Percentiles rank a stretch among this genome's conserved stretches.
Conservation (phyloP, 2,797 vertebrate genomes). For the Rhabdomys pumilio region DNA sequence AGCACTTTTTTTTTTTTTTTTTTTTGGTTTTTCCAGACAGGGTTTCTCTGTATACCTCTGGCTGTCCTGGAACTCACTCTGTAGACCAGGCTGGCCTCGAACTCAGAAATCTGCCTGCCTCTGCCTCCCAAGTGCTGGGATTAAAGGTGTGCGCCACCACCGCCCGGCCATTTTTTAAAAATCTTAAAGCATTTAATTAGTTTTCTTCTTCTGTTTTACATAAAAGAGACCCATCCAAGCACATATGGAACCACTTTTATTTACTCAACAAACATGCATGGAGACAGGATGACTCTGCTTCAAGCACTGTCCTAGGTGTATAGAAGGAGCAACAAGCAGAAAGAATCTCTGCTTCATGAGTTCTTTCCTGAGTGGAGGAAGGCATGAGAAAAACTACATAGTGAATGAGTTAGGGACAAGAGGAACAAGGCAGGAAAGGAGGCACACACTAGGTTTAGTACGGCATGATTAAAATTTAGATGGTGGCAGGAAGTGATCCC, state of each 20-base stretch:
- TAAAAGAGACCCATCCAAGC: not conserved
- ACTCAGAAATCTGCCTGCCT: not conserved
- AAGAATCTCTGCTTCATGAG: slow-evolving; percentile 4
- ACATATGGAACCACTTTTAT: not conserved
- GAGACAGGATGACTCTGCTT: not conserved
- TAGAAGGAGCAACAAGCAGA: not conserved
- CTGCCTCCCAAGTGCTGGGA: not conserved
- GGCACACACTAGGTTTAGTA: not conserved
- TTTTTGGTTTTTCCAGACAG: not conserved
- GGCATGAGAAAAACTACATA: not conserved
- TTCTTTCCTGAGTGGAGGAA: slow-evolving; percentile 7
- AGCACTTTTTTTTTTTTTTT: not conserved
- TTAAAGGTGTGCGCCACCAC: not conserved
- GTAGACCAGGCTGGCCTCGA: not conserved
- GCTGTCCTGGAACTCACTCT: not conserved
- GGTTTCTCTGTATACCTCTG: not conserved
- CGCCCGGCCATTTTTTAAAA: not conserved
- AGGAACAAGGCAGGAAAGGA: slow-evolving; percentile 27
- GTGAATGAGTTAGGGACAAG: not conserved
- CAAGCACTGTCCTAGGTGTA: not conserved
- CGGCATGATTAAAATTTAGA: not conserved
- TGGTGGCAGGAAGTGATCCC: not conserved
- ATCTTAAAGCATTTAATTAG: slow-evolving; percentile 24
- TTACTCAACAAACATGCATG: not conserved
- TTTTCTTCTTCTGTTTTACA: slow-evolving; percentile 35